Base-by-base conservation (phyloP, 2,888 invertebrate genomes). In the Phymatocera aterrima region DNA sequence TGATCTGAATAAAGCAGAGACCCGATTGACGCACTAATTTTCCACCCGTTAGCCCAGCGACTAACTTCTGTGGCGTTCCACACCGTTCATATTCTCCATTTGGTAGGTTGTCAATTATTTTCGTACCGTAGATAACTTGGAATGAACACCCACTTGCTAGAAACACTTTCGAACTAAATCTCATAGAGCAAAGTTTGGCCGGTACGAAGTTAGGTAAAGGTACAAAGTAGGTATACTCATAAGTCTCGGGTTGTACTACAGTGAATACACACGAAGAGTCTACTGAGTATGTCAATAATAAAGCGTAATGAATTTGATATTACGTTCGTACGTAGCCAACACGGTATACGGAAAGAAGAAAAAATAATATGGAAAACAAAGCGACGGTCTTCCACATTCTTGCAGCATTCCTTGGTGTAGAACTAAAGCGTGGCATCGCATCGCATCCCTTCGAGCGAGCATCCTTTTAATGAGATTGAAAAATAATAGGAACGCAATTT, bases 401-500 rank as follows among this genome's bases (percentile, higher is more conserved):
- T 18, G 61, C n/a, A 37, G 61, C 61, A 37, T 37, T 64, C 34
- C 28, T 68, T 46, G 24, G 46, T 15, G 21, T 68, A 46, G 24
- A 46, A 68, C 21, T 43, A 43, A 43, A 46, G n/a, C 46, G 15
- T 24, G n/a, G 37, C 61, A 15, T 31, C 60, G 37, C 61, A 15
- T 31, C 60, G 60, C 8, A 46, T 43, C 24, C 51, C 31, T 72
- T 72, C 28, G 43, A 34, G 72, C 34, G 51, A 72, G 51, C 48
- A 72, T 51, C 72, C 31, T 72, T 72, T 51, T 43, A 72, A 72
- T 72, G 51, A 48, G 51, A 72, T 72, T 72, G 51, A 72, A 72
- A 72, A 72, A 51, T 31, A 72, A 51, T 34, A 72, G n/a, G 10
- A 72, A 18, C 48, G 10, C 18, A 48, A 51, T 2, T 34, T 43